phyloP scores from a whole-genome alignment of 2,888 invertebrate genomes.

The Caenorhabditis sulstoni region DNA sequence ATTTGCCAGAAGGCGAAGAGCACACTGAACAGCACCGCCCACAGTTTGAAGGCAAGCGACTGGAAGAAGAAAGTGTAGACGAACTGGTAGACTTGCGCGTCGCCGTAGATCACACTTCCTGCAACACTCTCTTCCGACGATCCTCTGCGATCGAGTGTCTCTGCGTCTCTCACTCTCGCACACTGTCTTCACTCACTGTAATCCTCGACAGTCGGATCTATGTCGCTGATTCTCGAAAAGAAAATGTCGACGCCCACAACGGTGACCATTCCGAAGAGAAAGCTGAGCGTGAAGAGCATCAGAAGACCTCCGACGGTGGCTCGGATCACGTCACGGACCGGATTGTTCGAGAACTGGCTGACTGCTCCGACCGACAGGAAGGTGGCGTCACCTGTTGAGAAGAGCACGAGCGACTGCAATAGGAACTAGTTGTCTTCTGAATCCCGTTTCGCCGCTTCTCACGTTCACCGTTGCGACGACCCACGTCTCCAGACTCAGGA shows the following conservation, averaged over 20 bases:
- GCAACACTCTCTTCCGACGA: too few species aligned
- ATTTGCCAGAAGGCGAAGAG: slow-evolving; percentile 13
- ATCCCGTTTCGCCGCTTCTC: too few species aligned
- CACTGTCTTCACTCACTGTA: too few species aligned
- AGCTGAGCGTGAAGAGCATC: background rate
- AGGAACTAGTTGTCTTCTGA: too few species aligned
- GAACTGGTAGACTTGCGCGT: slow-evolving; percentile 14
- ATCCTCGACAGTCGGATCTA: background rate
- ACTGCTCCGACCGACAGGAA: slow-evolving; percentile 9
- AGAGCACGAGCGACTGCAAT: slow-evolving; percentile 25
- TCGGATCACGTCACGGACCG: background rate
- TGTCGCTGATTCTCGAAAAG: slow-evolving; percentile 1
- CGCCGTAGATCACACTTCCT: slow-evolving; percentile 18
- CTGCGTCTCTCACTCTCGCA: background rate
- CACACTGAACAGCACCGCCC: background rate
- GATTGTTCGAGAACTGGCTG: slow-evolving; percentile 8
- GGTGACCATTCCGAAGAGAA: slow-evolving; percentile 10
- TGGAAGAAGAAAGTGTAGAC: slow-evolving; percentile 26
- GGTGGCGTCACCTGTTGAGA: slow-evolving; percentile 3
- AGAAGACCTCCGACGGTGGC: background rate
- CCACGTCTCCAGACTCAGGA: slow-evolving; percentile 5
- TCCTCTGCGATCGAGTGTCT: background rate
- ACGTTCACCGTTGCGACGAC: slow-evolving; percentile 15
- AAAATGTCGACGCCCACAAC: background rate
- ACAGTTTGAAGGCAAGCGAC: background rate